phyloP scores from a whole-genome alignment of 2,113 vertebrate species.

The Cyphomyrus discorhynchus region DNA sequence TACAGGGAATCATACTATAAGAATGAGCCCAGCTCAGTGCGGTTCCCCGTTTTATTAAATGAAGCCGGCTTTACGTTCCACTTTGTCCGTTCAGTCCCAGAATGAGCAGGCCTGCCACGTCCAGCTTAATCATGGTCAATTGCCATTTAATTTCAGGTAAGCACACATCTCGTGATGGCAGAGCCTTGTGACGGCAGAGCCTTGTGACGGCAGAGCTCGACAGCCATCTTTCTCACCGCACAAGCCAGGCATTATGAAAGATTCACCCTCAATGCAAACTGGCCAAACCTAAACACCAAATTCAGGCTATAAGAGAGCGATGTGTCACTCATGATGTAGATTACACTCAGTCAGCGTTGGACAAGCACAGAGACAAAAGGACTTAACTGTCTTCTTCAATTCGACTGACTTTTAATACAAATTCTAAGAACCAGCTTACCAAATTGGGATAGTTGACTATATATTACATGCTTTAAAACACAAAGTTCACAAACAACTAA shows the following conservation, averaged over 20 bases:
- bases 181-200: neutral
- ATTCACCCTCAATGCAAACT: neutral
- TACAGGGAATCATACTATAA: conserved; percentile 25
- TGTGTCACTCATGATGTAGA: neutral
- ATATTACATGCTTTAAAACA: conserved; percentile 92
- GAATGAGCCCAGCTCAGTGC: conserved; percentile 30
- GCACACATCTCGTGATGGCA: neutral
- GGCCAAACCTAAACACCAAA: neutral
- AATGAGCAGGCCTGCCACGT: neutral
- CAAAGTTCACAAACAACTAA: conserved; percentile 45
- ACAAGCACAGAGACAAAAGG: neutral
- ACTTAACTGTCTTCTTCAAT: conserved; percentile 44
- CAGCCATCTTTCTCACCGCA: neutral
- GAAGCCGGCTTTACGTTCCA: conserved; percentile 33
- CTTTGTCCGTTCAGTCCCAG: conserved; percentile 10
- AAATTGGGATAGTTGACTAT: conserved; percentile 72
- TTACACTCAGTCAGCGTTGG: neutral
- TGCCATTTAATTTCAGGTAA: neutral
- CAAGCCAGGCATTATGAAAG: neutral
- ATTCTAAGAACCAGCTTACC: conserved; percentile 96
- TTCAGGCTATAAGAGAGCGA: neutral
- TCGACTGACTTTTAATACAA: conserved; percentile 74
- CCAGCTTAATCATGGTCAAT: neutral
- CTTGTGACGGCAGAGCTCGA: neutral
- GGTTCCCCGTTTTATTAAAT: conserved; percentile 27